Evolutionary conservation across 2,888 invertebrate species (phyloP).

Genomic region (Macrosiphum euphorbiae): DNA sequence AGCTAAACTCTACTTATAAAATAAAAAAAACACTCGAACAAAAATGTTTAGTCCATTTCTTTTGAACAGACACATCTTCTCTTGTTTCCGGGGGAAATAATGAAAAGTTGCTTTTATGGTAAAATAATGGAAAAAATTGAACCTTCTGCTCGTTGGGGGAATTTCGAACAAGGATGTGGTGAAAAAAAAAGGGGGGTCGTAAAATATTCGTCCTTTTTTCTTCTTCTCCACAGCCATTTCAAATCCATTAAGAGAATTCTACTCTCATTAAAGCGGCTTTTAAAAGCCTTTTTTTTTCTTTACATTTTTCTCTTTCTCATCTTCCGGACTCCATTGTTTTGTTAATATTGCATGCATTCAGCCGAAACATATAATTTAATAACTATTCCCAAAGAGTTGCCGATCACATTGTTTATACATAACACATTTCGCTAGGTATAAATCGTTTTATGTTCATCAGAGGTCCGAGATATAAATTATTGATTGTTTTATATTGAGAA

Average conservation of each 20-base stretch:
- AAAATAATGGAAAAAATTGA: constrained; percentile 51
- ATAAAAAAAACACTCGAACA: neutral
- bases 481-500: neutral
- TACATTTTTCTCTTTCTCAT: constrained; percentile 18
- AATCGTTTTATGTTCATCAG: neutral
- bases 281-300: constrained; percentile 35
- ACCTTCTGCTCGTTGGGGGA: neutral
- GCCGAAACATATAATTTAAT: constrained; percentile 22
- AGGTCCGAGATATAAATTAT: neutral
- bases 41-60: constrained; percentile 12
- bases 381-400: neutral
- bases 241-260: constrained; percentile 52
- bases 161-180: neutral
- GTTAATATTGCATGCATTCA: neutral
- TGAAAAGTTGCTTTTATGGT: constrained; percentile 39
- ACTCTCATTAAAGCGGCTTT: constrained; percentile 46
- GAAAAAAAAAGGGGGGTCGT: neutral
- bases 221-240: constrained; percentile 31
- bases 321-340: neutral
- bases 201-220: constrained; percentile 41
- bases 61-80: neutral
- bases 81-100: constrained; percentile 6
- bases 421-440: neutral
- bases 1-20: neutral
- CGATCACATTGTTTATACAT: neutral